Conservation (phyloP, 2,888 invertebrate species). For the Linyphia triangularis region DNA sequence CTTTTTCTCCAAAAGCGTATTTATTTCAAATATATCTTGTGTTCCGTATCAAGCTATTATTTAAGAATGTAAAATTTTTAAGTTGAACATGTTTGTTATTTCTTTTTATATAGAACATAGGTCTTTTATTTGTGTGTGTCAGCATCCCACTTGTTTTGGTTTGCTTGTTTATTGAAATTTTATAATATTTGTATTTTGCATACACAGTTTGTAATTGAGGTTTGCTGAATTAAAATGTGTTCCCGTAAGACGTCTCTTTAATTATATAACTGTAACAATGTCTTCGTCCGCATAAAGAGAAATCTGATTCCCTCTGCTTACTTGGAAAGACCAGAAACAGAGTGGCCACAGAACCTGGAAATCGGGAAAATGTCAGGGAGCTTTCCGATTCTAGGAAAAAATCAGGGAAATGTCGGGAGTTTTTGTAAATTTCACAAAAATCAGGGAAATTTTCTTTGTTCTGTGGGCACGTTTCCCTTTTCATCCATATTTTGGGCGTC, state of each 20-base stretch:
- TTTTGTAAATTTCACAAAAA: too few relatives aligned
- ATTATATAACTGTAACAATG: too few relatives aligned
- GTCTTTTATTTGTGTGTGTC: conserved; percentile 24
- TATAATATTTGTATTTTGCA: conserved; percentile 40
- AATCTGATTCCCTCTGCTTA: too few relatives aligned
- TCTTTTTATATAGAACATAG: background rate
- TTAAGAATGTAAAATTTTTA: background rate
- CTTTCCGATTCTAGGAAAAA: too few relatives aligned
- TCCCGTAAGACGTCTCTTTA: background rate
- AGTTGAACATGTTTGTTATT: background rate
- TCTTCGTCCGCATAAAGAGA: too few relatives aligned
- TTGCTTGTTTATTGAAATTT: conserved; percentile 28
- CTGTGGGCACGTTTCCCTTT: too few relatives aligned
- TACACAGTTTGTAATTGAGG: conserved; percentile 29
- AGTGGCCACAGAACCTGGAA: too few relatives aligned
- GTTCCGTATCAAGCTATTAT: background rate
- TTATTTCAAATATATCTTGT: conserved; percentile 11
- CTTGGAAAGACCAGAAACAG: too few relatives aligned
- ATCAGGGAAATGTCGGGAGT: too few relatives aligned
- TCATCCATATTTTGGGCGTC: too few relatives aligned
- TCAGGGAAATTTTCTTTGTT: too few relatives aligned
- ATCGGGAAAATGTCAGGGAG: too few relatives aligned
- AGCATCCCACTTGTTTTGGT: conserved; percentile 20
- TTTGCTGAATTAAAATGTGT: conserved; percentile 43
- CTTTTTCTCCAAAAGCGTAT: background rate